Conservation (phyloP, 1,140 invertebrate genomes). For the Pollicipes pollicipes region DNA sequence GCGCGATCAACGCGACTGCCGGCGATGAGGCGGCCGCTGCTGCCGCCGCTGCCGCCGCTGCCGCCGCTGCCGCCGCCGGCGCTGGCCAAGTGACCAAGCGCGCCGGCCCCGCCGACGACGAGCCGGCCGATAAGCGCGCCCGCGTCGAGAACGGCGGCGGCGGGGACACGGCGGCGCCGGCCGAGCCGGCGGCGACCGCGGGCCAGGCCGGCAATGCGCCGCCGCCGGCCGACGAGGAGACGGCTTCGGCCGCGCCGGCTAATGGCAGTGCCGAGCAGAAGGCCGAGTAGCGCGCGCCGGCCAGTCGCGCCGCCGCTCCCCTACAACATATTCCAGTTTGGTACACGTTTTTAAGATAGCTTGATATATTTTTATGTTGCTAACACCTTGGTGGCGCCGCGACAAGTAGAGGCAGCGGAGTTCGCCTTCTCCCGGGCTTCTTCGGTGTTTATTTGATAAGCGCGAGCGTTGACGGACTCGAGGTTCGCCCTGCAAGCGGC, state of each 20-base stretch:
- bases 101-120: too few relatives aligned
- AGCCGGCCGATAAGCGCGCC: neutral
- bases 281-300: neutral
- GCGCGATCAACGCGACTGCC: neutral
- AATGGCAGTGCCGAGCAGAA: neutral
- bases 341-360: conserved; percentile 2
- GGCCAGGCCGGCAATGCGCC: neutral
- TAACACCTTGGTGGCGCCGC: neutral
- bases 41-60: too few relatives aligned
- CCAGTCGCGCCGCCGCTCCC: too few relatives aligned
- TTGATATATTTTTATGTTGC: conserved; percentile 1
- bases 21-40: too few relatives aligned
- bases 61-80: too few relatives aligned
- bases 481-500: too few relatives aligned
- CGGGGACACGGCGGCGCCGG: too few relatives aligned
- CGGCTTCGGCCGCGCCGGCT: too few relatives aligned
- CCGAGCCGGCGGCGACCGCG: neutral
- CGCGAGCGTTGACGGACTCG: neutral
- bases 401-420: too few relatives aligned
- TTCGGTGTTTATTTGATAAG: neutral
- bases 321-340: neutral
- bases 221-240: neutral
- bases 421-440: neutral
- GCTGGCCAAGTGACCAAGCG: neutral
- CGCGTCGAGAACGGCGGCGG: neutral